Evolutionary conservation across 1,140 invertebrate genomes (phyloP).

Genomic region (Andrena cerasifolii): DNA sequence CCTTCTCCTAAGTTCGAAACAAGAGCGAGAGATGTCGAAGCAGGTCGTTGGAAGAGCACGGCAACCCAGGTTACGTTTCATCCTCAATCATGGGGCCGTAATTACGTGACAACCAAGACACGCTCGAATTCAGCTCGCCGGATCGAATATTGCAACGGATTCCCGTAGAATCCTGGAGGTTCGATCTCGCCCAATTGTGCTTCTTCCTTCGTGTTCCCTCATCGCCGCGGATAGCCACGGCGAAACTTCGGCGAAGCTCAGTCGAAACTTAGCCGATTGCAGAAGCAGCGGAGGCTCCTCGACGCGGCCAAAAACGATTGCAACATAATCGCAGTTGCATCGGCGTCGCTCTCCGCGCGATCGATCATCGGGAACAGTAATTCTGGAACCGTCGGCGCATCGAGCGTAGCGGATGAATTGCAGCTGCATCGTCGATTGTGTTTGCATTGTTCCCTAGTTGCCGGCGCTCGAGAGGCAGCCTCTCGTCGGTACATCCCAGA

Average conservation of each 20-base stretch:
- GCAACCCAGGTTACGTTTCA: neutral
- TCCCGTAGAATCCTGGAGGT: constrained; percentile 50
- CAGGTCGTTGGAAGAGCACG: constrained; percentile 1
- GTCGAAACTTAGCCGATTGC: constrained; percentile 26
- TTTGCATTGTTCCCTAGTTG: constrained; percentile 44
- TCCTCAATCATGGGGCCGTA: neutral
- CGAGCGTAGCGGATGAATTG: constrained; percentile 12
- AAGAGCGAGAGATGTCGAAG: neutral
- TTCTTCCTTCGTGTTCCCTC: neutral
- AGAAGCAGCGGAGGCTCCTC: neutral
- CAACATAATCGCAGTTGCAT: neutral
- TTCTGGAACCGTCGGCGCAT: constrained; percentile 32
- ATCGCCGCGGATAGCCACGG: neutral
- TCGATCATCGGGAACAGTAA: constrained; percentile 49
- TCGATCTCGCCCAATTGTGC: constrained; percentile 55
- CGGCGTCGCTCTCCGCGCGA: constrained; percentile 8
- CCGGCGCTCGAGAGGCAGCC: neutral
- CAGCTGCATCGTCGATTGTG: constrained; percentile 11
- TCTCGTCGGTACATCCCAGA: constrained; percentile 8
- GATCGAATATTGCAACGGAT: constrained; percentile 43
- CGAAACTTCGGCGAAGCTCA: no score
- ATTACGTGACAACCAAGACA: constrained; percentile 31
- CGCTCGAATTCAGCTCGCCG: constrained; percentile 4
- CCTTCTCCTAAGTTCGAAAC: neutral
- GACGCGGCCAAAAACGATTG: constrained; percentile 26